Base-by-base conservation (phyloP, 2,888 invertebrate genomes). In the Epistrophella euchroma region DNA sequence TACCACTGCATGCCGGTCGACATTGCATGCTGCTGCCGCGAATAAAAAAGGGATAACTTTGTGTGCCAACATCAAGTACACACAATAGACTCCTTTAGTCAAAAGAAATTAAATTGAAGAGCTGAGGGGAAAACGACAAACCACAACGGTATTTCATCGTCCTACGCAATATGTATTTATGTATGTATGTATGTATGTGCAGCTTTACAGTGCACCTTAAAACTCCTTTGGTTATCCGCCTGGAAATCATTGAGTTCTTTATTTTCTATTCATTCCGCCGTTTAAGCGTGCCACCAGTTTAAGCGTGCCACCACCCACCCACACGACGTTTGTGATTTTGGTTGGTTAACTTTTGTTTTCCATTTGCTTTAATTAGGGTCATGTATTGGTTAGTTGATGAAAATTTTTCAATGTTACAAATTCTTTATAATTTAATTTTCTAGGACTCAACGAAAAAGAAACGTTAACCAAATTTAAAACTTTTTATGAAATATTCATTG, bases 21-120 rank as follows among this genome's bases (percentile, higher is more conserved):
- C n/a, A n/a, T n/a, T n/a, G 52, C 52, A 52, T 47, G 25, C 45
- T 45, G 28, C 43, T 62, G 73, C 62, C 66, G 62, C 55, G 60
- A 66, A 70, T 80, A 17, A 35, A 84, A 79, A 75, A 71, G 64
- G 70, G 74, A 84, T 79, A 74, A 43, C 64, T 56, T 58, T 56
- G 56, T 74, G 74, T 64, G 79, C 84, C 58, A 64, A 64, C 83
- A 70, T 73, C 40, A 47, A 70, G 70, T 47, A 60, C 60, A 71
- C 71, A 84, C 84, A 76, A 79, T 72, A 66, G 70, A 72, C 47
- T 72, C 75, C 75, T 74, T 56, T 71, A 64, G 50, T 75, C 64
- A 83, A 78, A 79, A 75, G 84, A 79, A 84, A 75, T 84, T 75
- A 79, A 79, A 74, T 66, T 71, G 52, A 75, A 66, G 37, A 58